Percentiles rank a stretch among this genome's conserved stretches.
Evolutionary conservation across 2,113 vertebrate species (phyloP).

Genomic region (Psammodynastes pulverulentus): DNA sequence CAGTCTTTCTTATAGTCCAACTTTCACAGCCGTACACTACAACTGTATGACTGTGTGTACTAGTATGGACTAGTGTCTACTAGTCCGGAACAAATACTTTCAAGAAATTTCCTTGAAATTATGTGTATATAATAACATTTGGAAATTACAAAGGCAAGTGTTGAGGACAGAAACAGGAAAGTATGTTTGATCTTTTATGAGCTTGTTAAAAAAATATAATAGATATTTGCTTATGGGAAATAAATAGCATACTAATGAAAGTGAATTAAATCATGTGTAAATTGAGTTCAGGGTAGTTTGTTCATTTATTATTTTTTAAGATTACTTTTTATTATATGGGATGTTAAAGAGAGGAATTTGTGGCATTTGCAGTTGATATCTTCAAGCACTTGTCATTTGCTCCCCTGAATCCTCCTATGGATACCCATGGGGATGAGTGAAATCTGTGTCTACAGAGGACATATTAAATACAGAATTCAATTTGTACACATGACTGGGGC

Average conservation of each 20-base stretch:
- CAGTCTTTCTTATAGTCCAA: too few relatives aligned
- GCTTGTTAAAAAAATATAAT: background rate
- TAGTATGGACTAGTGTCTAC: background rate
- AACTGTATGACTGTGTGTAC: too few relatives aligned
- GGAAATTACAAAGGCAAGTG: background rate
- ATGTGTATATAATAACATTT: background rate
- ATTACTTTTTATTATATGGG: background rate
- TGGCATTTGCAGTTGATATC: background rate
- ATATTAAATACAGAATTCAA: background rate
- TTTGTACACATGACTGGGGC: background rate
- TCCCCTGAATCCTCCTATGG: background rate
- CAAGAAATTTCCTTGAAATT: background rate
- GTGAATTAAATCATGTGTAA: background rate
- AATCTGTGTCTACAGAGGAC: background rate
- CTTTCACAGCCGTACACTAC: too few relatives aligned
- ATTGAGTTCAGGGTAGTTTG: background rate
- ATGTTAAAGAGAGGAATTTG: background rate
- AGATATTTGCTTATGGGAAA: background rate
- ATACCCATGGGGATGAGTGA: background rate
- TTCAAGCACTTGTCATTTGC: background rate
- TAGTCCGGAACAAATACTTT: background rate
- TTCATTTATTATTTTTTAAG: background rate
- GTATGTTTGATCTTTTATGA: background rate
- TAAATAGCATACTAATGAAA: background rate
- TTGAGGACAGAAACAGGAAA: background rate